Conservation (phyloP, 2,888 invertebrate genomes). For the Tethea ocularis region DNA sequence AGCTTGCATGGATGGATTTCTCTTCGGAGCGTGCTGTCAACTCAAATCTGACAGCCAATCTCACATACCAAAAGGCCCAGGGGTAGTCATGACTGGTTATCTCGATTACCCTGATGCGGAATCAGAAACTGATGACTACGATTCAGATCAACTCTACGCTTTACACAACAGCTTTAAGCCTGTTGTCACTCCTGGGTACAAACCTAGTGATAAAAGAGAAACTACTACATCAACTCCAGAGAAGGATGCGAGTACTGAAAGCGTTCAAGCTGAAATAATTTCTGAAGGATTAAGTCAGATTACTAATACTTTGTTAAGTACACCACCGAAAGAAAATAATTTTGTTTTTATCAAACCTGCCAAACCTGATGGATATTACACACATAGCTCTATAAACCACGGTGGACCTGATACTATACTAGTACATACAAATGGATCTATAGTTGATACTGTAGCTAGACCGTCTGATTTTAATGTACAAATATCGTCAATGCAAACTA, state of each 20-base stretch:
- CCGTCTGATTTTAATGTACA: slow-evolving; percentile 80
- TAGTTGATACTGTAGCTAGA: slow-evolving; percentile 77
- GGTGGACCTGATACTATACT: slow-evolving; percentile 86
- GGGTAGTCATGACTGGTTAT: slow-evolving; percentile 77
- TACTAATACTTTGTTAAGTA: slow-evolving; percentile 76
- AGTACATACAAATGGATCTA: slow-evolving; percentile 82
- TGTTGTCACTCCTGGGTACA: slow-evolving; percentile 75
- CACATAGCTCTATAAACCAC: slow-evolving; percentile 84
- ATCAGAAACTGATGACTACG: slow-evolving; percentile 67
- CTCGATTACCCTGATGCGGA: slow-evolving; percentile 73
- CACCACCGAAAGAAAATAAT: slow-evolving; percentile 74
- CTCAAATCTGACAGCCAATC: slow-evolving; percentile 80
- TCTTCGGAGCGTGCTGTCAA: slow-evolving; percentile 96
- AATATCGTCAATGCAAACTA: slow-evolving; percentile 77
- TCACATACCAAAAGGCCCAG: slow-evolving; percentile 78
- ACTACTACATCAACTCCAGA: slow-evolving; percentile 52
- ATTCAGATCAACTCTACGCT: slow-evolving; percentile 66
- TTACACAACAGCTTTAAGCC: slow-evolving; percentile 78
- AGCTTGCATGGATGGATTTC: slow-evolving; percentile 95
- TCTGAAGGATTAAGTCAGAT: slow-evolving; percentile 84
- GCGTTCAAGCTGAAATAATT: slow-evolving; percentile 74
- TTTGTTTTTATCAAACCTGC: slow-evolving; percentile 54
- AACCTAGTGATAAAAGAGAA: slow-evolving; percentile 54
- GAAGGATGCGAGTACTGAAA: slow-evolving; percentile 56
- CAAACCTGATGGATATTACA: slow-evolving; percentile 61